Evolutionary conservation across 2,888 invertebrate genomes (phyloP), one percentile per base, ranked within the genome.

Genomic region (Oxycera nigricornis): DNA sequence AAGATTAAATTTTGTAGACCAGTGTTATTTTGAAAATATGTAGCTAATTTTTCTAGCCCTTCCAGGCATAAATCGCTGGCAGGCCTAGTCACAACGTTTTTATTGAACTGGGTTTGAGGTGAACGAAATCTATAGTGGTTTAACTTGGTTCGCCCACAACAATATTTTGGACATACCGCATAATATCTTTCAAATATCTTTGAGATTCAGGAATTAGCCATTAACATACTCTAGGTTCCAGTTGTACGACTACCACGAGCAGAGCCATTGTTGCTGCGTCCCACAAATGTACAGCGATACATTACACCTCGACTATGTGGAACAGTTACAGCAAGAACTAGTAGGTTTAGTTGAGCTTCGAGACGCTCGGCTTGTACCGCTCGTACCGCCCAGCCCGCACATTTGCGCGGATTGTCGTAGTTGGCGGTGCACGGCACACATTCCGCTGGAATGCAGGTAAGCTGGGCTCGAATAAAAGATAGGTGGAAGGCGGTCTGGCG

Each of bases 381-480:
- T 20, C 6, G 20, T 50, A 11, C 28, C 46, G 61, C 61, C 30
- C 17, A 22, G 20, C 17, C 24, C 26, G 52, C 39, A 7, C 50
- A 68, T 50, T 7, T 50, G 50, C 52, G 52, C 28, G 28, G 50
- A 30, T 62, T 22, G 68, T 50, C 31, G 50, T 68, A 46, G 68
- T 20, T 68, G 46, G 31, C 28, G 68, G 52, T 11, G 46, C 52
- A 9, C 68, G 68, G 68, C 68, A 68, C 50, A 68, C 50, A 68
- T 68, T 68, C 30, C 68, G 7, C 9, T 68, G 68, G 68, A 68
- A 68, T 68, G 68, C 46, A 68, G 50, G 24, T n/a, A 2, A 46
- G 22, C 30, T 50, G 11, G 30, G 20, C 17, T 30, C n/a, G 20
- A 35, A 35, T 20, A 62, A 62, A n/a, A 59, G 24, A 22, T 55